These are phyloP conservation scores for Chelidonichthys spinosus DNA, from an alignment of 2,797 vertebrate genomes.

Conservation along the genomic window DNA sequence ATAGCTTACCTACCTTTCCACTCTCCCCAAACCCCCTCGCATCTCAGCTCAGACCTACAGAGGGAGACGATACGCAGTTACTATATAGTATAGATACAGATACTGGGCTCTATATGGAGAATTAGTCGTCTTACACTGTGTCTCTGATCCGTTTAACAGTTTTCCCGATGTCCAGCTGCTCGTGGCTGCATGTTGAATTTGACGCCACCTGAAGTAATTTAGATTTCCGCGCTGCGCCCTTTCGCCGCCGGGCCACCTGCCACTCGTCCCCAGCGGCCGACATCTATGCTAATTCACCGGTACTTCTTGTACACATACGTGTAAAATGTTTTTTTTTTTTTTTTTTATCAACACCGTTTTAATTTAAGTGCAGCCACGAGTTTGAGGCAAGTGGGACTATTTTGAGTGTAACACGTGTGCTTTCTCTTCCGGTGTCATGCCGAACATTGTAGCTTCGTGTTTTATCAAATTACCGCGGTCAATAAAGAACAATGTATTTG, in stretches of 20 bases:
- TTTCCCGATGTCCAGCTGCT: constrained; percentile 64
- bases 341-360: not conserved
- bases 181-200: constrained; percentile 20
- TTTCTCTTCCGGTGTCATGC: constrained; percentile 63
- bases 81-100: not conserved
- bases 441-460: not conserved
- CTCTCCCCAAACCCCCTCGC: constrained; percentile 84
- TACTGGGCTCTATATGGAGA: not conserved
- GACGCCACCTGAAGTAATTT: constrained; percentile 31
- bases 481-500: not conserved
- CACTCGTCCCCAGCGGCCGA: constrained; percentile 73
- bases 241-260: constrained; percentile 79
- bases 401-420: constrained; percentile 48
- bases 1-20: constrained; percentile 79
- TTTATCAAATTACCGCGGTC: not conserved
- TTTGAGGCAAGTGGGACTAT: constrained; percentile 23
- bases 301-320: not conserved
- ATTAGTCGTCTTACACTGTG: constrained; percentile 70
- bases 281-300: constrained; percentile 42
- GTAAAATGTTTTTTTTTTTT: too few species aligned
- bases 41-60: constrained; percentile 84
- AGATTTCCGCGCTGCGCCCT: constrained; percentile 62
- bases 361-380: not conserved
- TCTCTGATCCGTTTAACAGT: constrained; percentile 73
- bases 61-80: not conserved